Percentiles rank a stretch among this genome's conserved stretches.
Evolutionary conservation across 2,797 vertebrate genomes (phyloP).

Genomic region (Sciurus vulgaris): DNA sequence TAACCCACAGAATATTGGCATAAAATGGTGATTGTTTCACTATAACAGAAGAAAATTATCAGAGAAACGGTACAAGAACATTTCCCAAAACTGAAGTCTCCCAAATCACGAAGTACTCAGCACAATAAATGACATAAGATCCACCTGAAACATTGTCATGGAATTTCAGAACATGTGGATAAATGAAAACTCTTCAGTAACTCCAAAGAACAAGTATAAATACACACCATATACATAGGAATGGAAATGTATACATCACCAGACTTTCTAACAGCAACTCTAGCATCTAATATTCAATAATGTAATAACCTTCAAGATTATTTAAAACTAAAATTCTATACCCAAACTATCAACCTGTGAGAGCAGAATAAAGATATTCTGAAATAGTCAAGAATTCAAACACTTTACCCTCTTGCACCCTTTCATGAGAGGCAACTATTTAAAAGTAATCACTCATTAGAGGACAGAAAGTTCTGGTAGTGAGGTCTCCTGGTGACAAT

Average conservation of each 20-base stretch:
- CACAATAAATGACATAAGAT: not conserved
- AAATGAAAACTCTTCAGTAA: slow-evolving; percentile 8
- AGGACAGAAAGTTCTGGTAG: not conserved
- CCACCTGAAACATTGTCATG: not conserved
- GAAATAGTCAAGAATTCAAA: not conserved
- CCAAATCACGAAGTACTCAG: not conserved
- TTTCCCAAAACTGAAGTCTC: not conserved
- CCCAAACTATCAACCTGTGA: slow-evolving; percentile 52
- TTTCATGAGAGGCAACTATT: not conserved
- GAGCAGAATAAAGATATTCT: slow-evolving; percentile 15
- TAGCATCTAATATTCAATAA: not conserved
- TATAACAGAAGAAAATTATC: not conserved
- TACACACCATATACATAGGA: not conserved
- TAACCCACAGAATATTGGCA: not conserved
- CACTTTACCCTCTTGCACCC: not conserved
- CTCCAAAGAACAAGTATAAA: slow-evolving; percentile 7
- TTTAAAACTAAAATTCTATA: slow-evolving; percentile 65
- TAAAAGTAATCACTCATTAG: not conserved
- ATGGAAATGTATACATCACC: not conserved
- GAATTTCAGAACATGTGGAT: not conserved
- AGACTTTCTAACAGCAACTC: slow-evolving; percentile 26
- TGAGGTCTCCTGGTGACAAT: slow-evolving; percentile 21
- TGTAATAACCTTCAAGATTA: slow-evolving; percentile 28
- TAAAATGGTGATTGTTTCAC: not conserved
- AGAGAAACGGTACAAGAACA: slow-evolving; percentile 43